Conservation (phyloP, 2,113 vertebrate species). For the Catharus fuscescens region DNA sequence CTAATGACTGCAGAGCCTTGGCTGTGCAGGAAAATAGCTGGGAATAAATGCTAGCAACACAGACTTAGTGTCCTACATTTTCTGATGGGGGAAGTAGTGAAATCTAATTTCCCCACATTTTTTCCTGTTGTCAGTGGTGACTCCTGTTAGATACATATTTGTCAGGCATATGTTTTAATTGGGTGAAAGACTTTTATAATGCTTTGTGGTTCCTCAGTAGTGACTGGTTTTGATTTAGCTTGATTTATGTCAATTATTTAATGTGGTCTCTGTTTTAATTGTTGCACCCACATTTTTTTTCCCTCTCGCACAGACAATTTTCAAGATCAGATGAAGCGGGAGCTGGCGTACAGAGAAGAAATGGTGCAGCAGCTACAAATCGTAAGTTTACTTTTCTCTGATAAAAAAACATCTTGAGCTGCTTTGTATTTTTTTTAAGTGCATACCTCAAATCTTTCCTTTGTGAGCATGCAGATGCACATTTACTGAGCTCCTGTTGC, state of each 20-base stretch:
- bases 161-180: rapidly evolving
- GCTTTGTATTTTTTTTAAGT: background rate
- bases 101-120: background rate
- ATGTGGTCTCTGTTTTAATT: background rate
- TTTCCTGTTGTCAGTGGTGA: background rate
- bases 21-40: background rate
- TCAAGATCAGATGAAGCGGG: constrained; percentile 98
- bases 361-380: constrained; percentile 99
- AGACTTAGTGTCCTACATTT: background rate
- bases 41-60: background rate
- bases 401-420: background rate
- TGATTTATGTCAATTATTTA: background rate
- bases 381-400: constrained; percentile 74
- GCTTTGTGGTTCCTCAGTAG: background rate
- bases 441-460: background rate
- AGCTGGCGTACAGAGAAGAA: constrained; percentile 96
- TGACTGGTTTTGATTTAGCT: background rate
- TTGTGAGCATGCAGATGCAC: background rate
- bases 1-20: constrained; percentile 9
- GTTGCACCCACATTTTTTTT: background rate
- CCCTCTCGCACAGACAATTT: constrained; percentile 86
- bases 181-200: background rate
- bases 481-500: background rate
- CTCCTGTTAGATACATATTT: background rate
- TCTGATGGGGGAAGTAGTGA: background rate